Percentiles rank a stretch among this genome's conserved stretches.
phyloP scores from a whole-genome alignment of 2,113 vertebrate genomes.

The Peromyscus leucopus region DNA sequence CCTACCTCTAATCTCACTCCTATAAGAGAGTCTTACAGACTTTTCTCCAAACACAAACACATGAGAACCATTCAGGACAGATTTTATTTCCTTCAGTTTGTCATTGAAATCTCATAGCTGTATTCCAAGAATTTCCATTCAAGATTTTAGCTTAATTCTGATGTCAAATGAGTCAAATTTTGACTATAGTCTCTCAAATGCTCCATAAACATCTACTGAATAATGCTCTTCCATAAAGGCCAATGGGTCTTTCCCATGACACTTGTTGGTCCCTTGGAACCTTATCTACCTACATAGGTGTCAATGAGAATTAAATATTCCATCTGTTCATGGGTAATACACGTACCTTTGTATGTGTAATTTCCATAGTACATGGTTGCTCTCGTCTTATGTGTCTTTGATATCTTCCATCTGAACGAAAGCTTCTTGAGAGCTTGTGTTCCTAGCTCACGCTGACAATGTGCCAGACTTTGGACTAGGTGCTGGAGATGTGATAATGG shows the following conservation, averaged over 20 bases:
- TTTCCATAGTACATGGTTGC: not conserved
- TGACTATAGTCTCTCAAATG: not conserved
- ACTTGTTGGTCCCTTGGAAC: not conserved
- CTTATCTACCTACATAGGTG: not conserved
- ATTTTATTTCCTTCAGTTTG: not conserved
- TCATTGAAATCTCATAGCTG: not conserved
- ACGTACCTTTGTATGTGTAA: not conserved
- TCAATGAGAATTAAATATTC: not conserved
- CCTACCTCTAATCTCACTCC: not conserved
- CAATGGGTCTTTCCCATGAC: not conserved
- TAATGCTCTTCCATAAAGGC: not conserved
- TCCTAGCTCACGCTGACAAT: not conserved
- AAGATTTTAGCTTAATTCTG: constrained; percentile 28
- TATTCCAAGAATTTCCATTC: not conserved
- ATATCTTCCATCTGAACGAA: constrained; percentile 2
- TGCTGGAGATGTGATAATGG: not conserved
- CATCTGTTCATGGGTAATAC: not conserved
- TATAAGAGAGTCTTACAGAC: not conserved
- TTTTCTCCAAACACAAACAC: constrained; percentile 26
- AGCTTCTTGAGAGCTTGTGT: not conserved
- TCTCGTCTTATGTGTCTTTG: not conserved
- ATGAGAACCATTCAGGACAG: not conserved
- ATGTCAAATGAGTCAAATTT: not conserved
- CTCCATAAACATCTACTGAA: not conserved
- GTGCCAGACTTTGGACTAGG: not conserved